Evolutionary conservation across 1,140 invertebrate species (phyloP).

Genomic region (Atta texana): DNA sequence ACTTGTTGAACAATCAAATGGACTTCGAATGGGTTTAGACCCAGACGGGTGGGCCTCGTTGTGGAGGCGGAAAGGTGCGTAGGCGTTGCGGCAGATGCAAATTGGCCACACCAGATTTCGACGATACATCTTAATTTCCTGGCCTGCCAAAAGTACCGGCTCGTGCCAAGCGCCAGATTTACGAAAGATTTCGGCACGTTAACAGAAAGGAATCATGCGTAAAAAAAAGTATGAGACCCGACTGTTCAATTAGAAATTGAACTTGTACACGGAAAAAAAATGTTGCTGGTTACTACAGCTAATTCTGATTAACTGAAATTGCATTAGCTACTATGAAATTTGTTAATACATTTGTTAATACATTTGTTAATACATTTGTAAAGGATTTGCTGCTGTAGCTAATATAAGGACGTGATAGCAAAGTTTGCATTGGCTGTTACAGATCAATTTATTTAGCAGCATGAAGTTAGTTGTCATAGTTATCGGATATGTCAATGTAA

Average conservation of each 20-base stretch:
- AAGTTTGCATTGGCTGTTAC: too few species aligned
- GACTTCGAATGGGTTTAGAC: slow-evolving; percentile 68
- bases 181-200: slow-evolving; percentile 52
- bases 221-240: not conserved
- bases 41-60: slow-evolving; percentile 80
- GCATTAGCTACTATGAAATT: too few species aligned
- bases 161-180: slow-evolving; percentile 52
- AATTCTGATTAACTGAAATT: too few species aligned
- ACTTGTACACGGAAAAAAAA: not conserved
- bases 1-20: slow-evolving; percentile 71
- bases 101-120: slow-evolving; percentile 84
- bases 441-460: too few species aligned
- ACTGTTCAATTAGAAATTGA: slow-evolving; percentile 5
- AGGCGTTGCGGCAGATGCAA: slow-evolving; percentile 85
- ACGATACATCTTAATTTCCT: slow-evolving; percentile 86
- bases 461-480: too few species aligned
- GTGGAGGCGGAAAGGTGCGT: slow-evolving; percentile 80
- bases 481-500: too few species aligned
- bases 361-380: too few species aligned
- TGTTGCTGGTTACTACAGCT: too few species aligned
- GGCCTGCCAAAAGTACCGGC: slow-evolving; percentile 79
- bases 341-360: too few species aligned
- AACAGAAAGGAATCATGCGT: not conserved
- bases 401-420: too few species aligned
- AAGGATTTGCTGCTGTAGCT: too few species aligned